A percentile compares a stretch with the other conserved stretches of the same genome.
Conservation (phyloP, 1,140 invertebrate genomes). For the Lithobius niger region DNA sequence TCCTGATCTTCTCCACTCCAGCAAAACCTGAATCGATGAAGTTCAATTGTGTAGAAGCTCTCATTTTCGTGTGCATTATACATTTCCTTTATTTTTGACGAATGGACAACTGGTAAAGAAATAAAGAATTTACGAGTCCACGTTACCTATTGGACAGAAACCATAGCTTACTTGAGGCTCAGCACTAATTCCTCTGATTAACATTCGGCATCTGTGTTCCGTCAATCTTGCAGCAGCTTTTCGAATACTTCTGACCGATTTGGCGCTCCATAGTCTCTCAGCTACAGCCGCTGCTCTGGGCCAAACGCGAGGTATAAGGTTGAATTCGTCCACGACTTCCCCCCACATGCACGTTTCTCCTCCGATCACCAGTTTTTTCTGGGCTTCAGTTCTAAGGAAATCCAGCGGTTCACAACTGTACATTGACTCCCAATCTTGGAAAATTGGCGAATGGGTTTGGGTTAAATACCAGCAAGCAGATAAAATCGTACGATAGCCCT, state of each 20-base stretch:
- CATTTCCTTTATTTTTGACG: no score
- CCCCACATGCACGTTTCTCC: slow-evolving; percentile 88
- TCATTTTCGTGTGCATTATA: no score
- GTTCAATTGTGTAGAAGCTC: no score
- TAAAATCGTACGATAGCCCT: slow-evolving; percentile 48
- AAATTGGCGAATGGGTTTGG: slow-evolving; percentile 41
- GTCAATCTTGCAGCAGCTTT: slow-evolving; percentile 37
- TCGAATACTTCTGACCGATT: slow-evolving; percentile 33
- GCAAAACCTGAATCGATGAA: no score
- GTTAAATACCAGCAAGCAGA: slow-evolving; percentile 49
- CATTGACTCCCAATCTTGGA: slow-evolving; percentile 32
- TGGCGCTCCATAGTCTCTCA: slow-evolving; percentile 63
- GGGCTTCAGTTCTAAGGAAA: slow-evolving; percentile 27
- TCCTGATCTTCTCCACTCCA: no score
- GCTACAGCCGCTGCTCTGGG: slow-evolving; percentile 67
- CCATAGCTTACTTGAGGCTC: slow-evolving; percentile 45
- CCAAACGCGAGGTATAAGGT: slow-evolving; percentile 48
- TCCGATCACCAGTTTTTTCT: slow-evolving; percentile 44
- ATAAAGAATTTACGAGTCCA: no score
- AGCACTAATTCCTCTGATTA: slow-evolving; percentile 50
- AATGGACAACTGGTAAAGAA: no score
- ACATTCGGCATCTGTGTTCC: slow-evolving; percentile 46
- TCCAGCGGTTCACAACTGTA: slow-evolving; percentile 35
- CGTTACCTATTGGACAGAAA: slow-evolving; percentile 26
- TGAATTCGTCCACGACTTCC: slow-evolving; percentile 60